Conservation (phyloP, 2,113 vertebrate species). For the Drymodes brunneopygia region DNA sequence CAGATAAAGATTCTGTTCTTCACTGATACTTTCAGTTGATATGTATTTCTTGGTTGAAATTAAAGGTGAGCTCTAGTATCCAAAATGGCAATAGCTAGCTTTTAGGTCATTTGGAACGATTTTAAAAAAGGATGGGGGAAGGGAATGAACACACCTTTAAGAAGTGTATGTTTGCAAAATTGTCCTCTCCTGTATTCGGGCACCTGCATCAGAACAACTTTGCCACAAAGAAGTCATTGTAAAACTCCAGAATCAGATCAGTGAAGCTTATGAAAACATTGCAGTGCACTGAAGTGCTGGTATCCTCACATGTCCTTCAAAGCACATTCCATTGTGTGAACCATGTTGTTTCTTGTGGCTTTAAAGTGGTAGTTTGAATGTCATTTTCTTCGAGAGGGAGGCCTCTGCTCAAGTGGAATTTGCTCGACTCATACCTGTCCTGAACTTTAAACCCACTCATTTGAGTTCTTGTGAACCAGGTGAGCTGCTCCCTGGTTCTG, state of each 20-base stretch:
- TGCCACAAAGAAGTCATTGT: conserved; percentile 66
- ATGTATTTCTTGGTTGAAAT: conserved; percentile 64
- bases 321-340: conserved; percentile 62
- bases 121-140: neutral
- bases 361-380: conserved; percentile 60
- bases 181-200: conserved; percentile 18
- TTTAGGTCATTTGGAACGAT: conserved; percentile 13
- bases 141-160: neutral
- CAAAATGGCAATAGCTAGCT: conserved; percentile 8
- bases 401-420: conserved; percentile 34
- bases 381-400: conserved; percentile 54
- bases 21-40: conserved; percentile 51
- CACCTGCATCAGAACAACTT: conserved; percentile 33
- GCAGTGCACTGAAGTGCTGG: conserved; percentile 37
- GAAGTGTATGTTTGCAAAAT: neutral
- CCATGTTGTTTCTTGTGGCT: conserved; percentile 67
- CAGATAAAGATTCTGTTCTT: conserved; percentile 54
- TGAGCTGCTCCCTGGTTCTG: neutral
- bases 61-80: conserved; percentile 66
- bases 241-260: conserved; percentile 73
- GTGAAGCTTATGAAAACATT: conserved; percentile 62
- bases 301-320: conserved; percentile 60
- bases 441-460: neutral
- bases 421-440: neutral
- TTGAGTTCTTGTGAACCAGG: neutral